phyloP scores from a whole-genome alignment of 1,140 invertebrate genomes.

The Pentalonia nigronervosa region DNA sequence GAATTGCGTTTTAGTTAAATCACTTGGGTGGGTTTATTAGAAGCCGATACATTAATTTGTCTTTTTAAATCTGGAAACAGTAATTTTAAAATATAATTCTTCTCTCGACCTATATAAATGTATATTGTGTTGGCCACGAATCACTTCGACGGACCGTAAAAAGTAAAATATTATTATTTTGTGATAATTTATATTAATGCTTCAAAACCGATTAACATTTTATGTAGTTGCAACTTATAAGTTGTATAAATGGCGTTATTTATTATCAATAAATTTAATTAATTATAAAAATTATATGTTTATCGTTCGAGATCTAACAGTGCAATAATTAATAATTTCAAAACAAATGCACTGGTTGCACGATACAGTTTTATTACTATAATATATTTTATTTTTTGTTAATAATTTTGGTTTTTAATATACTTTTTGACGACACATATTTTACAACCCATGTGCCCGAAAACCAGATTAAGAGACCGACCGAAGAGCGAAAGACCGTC shows the following conservation, averaged over 20 bases:
- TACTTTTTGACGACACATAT: not conserved
- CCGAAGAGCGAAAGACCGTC: not conserved
- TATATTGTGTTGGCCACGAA: not conserved
- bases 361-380: not conserved
- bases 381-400: not conserved
- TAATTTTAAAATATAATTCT: constrained; percentile 7
- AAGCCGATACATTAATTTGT: not conserved
- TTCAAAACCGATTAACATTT: not conserved
- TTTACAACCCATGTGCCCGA: not conserved
- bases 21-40: constrained; percentile 33
- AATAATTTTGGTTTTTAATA: not conserved
- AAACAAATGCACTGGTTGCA: not conserved
- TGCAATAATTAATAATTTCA: constrained; percentile 11
- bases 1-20: constrained; percentile 23
- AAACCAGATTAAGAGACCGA: constrained; percentile 16
- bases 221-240: not conserved
- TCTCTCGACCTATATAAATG: not conserved
- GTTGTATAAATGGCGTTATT: not conserved
- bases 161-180: not conserved
- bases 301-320: not conserved
- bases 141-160: not conserved
- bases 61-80: not conserved
- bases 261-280: not conserved
- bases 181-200: not conserved
- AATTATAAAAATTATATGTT: not conserved